Conservation (phyloP, 2,888 invertebrate species). For the Drosophila greeni region DNA sequence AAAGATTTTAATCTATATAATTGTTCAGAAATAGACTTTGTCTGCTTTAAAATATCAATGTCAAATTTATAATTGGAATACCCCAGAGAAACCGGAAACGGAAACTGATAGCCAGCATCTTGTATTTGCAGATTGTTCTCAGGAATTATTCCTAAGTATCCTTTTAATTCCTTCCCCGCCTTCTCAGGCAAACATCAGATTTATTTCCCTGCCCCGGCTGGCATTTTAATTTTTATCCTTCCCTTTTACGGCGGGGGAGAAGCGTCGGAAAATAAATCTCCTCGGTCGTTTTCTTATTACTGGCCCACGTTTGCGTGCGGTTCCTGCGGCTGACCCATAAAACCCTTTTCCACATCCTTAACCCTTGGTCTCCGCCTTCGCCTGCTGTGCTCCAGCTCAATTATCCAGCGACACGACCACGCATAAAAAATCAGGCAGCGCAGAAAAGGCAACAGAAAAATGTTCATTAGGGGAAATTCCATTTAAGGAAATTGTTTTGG, state of each 20-base stretch:
- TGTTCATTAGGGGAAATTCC: constrained; percentile 64
- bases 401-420: constrained; percentile 59
- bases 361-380: constrained; percentile 7
- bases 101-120: neutral
- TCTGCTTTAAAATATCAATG: neutral
- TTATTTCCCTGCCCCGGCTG: constrained; percentile 12
- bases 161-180: constrained; percentile 18
- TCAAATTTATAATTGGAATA: neutral
- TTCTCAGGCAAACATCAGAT: constrained; percentile 1
- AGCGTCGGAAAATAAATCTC: constrained; percentile 51
- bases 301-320: constrained; percentile 53
- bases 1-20: no score
- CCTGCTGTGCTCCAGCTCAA: constrained; percentile 66
- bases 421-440: constrained; percentile 41
- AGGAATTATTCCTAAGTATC: constrained; percentile 26
- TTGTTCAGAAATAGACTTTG: no score
- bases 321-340: constrained; percentile 51
- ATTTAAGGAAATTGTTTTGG: constrained; percentile 55
- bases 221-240: constrained; percentile 29
- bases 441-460: constrained; percentile 43
- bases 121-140: constrained; percentile 5
- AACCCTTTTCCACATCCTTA: constrained; percentile 23
- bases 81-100: neutral
- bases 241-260: constrained; percentile 1
- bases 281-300: constrained; percentile 26